Evolutionary conservation across 2,797 vertebrate genomes (phyloP), one percentile per base, ranked within the genome.

Genomic region (Ptychadena robeensis): DNA sequence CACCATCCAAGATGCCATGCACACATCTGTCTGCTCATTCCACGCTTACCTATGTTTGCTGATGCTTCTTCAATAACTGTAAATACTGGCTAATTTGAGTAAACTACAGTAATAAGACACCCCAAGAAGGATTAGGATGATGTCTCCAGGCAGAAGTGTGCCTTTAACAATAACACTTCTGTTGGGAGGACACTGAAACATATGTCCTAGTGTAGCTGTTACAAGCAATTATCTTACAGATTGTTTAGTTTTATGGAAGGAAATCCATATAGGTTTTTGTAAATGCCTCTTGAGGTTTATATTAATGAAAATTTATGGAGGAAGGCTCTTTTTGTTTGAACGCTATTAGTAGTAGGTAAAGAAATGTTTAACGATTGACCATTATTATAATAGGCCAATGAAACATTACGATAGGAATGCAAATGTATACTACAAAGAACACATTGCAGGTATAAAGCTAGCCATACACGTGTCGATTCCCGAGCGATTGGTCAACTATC

Each of bases 31-130:
- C 69, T 5, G 32, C 59, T 65, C 77, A 44, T 68, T 80, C 63
- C 57, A 57, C 11, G 9, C 25, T 66, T 14, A 48, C 44, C 64
- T 74, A 75, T 14, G 77, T 73, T 27, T 37, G 35, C 27, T 73
- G 40, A 74, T 68, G 40, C 5, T 32, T 68, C 73, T 61, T 25
- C 28, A 75, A 28, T 10, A 75, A 75, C 77, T 48, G 44, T 84
- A 84, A 80, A 84, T 84, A 84, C 48, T 63, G 77, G 64, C 71
- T 68, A 68, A 80, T 84, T 80, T 75, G 28, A 64, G 35, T 74
- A 74, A 75, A 79, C 79, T 69, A 69, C 71, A 48, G 30, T 37
- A 80, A 30, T 80, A 44, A 74, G n/a, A 44, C 9, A 44, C 35
- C 44, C 53, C 34, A 44, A 61, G 61, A 32, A 37, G 48, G 30